Evolutionary conservation across 2,888 invertebrate species (phyloP).

Genomic region (Hanleya hanleyi): DNA sequence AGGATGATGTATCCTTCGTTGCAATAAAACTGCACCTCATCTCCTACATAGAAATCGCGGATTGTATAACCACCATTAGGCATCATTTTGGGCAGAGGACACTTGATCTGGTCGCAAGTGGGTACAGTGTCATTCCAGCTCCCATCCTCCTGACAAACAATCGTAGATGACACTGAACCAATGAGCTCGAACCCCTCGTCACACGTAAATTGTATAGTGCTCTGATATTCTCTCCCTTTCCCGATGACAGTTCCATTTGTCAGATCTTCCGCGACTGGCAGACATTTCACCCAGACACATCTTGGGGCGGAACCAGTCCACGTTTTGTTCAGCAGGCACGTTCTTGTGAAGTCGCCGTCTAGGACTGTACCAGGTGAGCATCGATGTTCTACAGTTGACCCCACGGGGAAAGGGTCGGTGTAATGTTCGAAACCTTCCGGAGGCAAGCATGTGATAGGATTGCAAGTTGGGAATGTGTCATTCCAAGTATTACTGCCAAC

Average conservation of each 20-base stretch:
- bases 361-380: slow-evolving; percentile 12
- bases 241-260: neutral
- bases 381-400: neutral
- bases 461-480: slow-evolving; percentile 19
- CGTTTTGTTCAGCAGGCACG: slow-evolving; percentile 37
- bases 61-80: neutral
- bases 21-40: neutral
- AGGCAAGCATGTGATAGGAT: slow-evolving; percentile 10
- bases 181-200: slow-evolving; percentile 61
- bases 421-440: slow-evolving; percentile 37
- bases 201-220: slow-evolving; percentile 44
- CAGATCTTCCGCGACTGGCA: neutral
- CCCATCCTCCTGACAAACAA: slow-evolving; percentile 59
- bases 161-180: slow-evolving; percentile 47
- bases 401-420: neutral
- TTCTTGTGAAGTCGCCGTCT: slow-evolving; percentile 41
- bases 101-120: neutral
- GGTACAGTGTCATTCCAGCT: slow-evolving; percentile 64
- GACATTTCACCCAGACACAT: neutral
- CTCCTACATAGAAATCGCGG: neutral
- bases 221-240: neutral
- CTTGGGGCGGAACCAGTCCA: slow-evolving; percentile 38
- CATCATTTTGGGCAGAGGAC: neutral
- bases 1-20: slow-evolving; percentile 42
- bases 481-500: slow-evolving; percentile 13